Percentiles rank a stretch among this genome's conserved stretches.
Conservation (phyloP, 1,140 invertebrate species). For the Eubasilissa regina region DNA sequence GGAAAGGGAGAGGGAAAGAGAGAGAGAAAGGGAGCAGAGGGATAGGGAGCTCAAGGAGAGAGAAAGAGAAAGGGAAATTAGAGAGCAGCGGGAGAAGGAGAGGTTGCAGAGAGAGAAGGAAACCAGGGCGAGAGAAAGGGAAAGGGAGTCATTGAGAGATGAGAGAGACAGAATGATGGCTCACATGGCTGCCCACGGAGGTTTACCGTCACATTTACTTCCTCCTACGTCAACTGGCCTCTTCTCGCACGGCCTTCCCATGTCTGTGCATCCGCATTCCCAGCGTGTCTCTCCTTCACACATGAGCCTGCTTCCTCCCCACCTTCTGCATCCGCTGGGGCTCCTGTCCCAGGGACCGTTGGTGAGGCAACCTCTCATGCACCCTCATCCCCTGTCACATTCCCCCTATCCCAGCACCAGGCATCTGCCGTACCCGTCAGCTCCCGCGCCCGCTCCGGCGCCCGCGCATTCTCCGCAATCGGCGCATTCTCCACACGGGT, state of each 20-base stretch:
- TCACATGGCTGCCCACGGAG: slow-evolving; percentile 38
- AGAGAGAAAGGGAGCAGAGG: slow-evolving; percentile 63
- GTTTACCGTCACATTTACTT: slow-evolving; percentile 50
- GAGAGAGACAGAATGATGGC: slow-evolving; percentile 61
- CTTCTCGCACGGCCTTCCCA: slow-evolving; percentile 53
- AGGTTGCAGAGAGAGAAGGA: slow-evolving; percentile 64
- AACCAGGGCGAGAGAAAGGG: slow-evolving; percentile 52
- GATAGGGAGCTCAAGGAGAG: slow-evolving; percentile 52
- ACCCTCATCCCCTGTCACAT: slow-evolving; percentile 39
- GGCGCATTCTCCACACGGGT: slow-evolving; percentile 53
- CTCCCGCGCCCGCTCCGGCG: slow-evolving; percentile 43
- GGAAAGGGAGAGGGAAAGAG: slow-evolving; percentile 66
- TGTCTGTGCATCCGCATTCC: slow-evolving; percentile 59
- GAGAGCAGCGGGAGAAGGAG: slow-evolving; percentile 66
- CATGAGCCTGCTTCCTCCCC: slow-evolving; percentile 61
- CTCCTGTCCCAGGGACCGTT: slow-evolving; percentile 64
- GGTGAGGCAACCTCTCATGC: slow-evolving; percentile 50
- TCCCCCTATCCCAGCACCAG: slow-evolving; percentile 42
- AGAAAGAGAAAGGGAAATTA: slow-evolving; percentile 64
- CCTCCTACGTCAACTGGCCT: slow-evolving; percentile 53
- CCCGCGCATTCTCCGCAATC: slow-evolving; percentile 54
- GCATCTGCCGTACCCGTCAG: slow-evolving; percentile 45
- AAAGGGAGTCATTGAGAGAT: slow-evolving; percentile 61
- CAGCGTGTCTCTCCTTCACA: slow-evolving; percentile 62
- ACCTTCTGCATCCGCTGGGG: slow-evolving; percentile 63